Percentiles rank a stretch among this genome's conserved stretches.
These are phyloP conservation scores for Mellivora capensis DNA, from an alignment of 2,113 vertebrate species.

Conservation along the genomic window DNA sequence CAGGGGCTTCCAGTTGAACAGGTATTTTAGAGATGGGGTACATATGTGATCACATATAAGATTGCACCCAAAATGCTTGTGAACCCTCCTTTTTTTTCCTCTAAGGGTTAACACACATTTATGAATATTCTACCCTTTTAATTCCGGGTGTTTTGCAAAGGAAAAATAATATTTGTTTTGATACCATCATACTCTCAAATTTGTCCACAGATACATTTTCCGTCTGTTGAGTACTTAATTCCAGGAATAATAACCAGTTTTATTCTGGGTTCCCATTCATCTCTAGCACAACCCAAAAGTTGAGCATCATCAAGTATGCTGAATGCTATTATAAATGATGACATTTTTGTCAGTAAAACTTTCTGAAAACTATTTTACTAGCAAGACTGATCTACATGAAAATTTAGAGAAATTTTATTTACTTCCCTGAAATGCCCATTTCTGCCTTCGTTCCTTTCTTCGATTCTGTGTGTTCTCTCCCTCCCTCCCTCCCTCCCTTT, in stretches of 20 bases:
- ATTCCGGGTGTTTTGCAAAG: neutral
- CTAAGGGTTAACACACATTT: neutral
- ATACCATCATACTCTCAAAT: neutral
- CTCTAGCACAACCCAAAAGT: neutral
- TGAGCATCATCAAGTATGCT: neutral
- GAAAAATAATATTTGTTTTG: neutral
- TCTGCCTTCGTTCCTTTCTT: neutral
- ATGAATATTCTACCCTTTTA: neutral
- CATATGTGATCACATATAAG: neutral
- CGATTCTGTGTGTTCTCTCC: neutral
- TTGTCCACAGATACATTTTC: neutral
- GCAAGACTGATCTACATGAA: neutral
- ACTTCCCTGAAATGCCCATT: neutral
- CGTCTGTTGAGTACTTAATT: neutral
- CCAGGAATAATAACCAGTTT: neutral
- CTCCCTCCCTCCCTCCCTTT: neutral
- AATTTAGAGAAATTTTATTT: neutral
- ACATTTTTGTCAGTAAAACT: neutral
- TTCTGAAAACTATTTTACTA: neutral
- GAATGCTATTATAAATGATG: neutral
- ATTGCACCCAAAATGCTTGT: neutral
- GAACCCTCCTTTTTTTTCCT: neutral
- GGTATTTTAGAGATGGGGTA: neutral
- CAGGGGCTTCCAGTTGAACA: neutral
- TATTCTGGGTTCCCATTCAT: neutral